These are phyloP conservation scores for Drosophila vallismaia DNA, from an alignment of 2,888 invertebrate genomes.

Conservation along the genomic window DNA sequence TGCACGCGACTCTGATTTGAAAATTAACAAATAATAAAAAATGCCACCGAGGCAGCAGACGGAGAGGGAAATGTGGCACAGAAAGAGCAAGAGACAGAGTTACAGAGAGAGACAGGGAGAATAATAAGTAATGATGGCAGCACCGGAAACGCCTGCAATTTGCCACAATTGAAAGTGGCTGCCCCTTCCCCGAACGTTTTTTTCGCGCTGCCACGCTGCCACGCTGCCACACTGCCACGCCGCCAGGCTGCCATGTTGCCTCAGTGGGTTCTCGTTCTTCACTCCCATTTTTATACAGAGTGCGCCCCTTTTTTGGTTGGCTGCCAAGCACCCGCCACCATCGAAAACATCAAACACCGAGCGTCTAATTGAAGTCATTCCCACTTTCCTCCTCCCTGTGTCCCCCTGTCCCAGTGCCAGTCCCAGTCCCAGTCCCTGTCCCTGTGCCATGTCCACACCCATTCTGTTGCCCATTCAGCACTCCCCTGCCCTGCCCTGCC, in stretches of 20 bases:
- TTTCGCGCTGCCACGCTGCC: slow-evolving; percentile 8
- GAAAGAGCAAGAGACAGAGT: not conserved
- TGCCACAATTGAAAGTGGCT: slow-evolving; percentile 80
- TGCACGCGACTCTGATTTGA: slow-evolving; percentile 63
- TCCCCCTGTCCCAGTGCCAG: not conserved
- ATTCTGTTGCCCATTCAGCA: slow-evolving; percentile 16
- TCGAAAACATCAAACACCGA: slow-evolving; percentile 39
- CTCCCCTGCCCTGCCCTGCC: too few relatives aligned
- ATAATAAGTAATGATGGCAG: slow-evolving; percentile 77
- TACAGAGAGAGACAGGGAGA: slow-evolving; percentile 4
- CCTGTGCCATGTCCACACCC: slow-evolving; percentile 5
- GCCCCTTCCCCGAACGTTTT: slow-evolving; percentile 32
- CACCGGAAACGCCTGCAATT: slow-evolving; percentile 79
- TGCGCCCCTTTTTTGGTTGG: slow-evolving; percentile 77
- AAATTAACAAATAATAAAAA: slow-evolving; percentile 73
- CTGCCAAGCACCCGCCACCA: slow-evolving; percentile 62
- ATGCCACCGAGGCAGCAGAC: slow-evolving; percentile 18
- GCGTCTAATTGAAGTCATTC: slow-evolving; percentile 69
- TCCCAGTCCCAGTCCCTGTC: slow-evolving; percentile 4
- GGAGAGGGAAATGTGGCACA: slow-evolving; percentile 10
- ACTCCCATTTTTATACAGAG: slow-evolving; percentile 29
- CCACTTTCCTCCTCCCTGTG: too few relatives aligned
- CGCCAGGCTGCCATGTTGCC: slow-evolving; percentile 65
- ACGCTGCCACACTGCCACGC: not conserved
- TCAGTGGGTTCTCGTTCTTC: slow-evolving; percentile 19